Percentiles rank a stretch among this genome's conserved stretches.
These are phyloP conservation scores for Australoheros scitulus DNA, from an alignment of 2,113 vertebrate genomes.

Conservation along the genomic window DNA sequence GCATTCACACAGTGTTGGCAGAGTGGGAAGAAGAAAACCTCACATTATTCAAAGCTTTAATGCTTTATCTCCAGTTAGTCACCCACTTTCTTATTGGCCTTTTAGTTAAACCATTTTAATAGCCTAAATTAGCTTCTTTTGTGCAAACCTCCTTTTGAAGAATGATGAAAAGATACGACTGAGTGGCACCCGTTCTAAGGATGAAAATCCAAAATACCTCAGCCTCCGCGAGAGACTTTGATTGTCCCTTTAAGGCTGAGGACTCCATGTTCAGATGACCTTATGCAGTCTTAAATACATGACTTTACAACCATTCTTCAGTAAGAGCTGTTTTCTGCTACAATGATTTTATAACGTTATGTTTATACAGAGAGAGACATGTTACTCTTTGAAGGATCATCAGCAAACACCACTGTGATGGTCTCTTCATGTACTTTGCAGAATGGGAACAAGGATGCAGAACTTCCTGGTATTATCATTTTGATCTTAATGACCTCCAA, in stretches of 20 bases:
- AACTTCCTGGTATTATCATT: slow-evolving; percentile 38
- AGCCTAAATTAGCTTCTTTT: neutral
- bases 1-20: neutral
- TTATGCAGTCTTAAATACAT: slow-evolving; percentile 9
- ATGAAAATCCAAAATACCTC: neutral
- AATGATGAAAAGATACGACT: neutral
- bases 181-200: neutral
- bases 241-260: neutral
- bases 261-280: neutral
- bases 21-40: neutral
- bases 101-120: neutral
- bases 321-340: neutral
- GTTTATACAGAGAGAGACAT: neutral
- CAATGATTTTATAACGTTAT: neutral
- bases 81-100: neutral
- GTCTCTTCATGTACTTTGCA: slow-evolving; percentile 7
- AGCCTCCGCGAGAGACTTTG: neutral
- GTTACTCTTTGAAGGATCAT: slow-evolving; percentile 5
- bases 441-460: slow-evolving; percentile 22
- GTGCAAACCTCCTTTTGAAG: neutral
- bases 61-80: neutral
- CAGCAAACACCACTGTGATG: neutral
- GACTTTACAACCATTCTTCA: neutral
- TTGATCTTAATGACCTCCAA: slow-evolving; percentile 51
- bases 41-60: slow-evolving; percentile 1